Evolutionary conservation across 1,140 invertebrate species (phyloP), one percentile per base, ranked within the genome.

Genomic region (Philaenus spumarius): DNA sequence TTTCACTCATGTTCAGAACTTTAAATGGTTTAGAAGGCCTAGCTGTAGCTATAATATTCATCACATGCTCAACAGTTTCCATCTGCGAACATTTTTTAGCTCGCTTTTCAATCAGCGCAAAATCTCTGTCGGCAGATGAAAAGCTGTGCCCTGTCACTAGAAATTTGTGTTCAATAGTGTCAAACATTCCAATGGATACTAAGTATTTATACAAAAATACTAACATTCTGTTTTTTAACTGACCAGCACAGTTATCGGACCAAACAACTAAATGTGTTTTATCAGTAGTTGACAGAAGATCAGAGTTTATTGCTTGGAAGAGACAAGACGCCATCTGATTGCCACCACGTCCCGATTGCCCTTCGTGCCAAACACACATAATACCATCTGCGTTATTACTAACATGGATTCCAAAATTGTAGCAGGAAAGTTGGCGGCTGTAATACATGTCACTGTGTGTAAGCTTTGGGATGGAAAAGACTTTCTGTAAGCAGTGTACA

Each of bases 391-490:
- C 42, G 48, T 47, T 63, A 12, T 63, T 48, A 14, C 51, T 37
- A 22, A 58, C 34, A 35, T 63, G 59, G 45, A 65, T 58, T 42
- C 63, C n/a, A 65, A 55, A 22, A 63, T n/a, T n/a, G n/a, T n/a
- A n/a, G n/a, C n/a, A n/a, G n/a, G n/a, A n/a, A n/a, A n/a, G n/a
- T n/a, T n/a, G 63, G 6, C 63, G 40, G n/a, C 7, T 30, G 34
- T 67, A 66, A 50, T 61, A 66, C 58, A 66, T 61, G n/a, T 65
- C 22, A 39, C 46, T 50, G 37, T 67, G 66, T 9, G 59, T 67
- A 22, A 65, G 55, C 42, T 56, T 59, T 35, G 61, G 64, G 2
- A 67, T 55, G 42, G 14, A n/a, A n/a, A n/a, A n/a, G n/a, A n/a
- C n/a, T n/a, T n/a, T n/a, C n/a, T n/a, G n/a, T n/a, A n/a, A n/a